These are phyloP conservation scores for Cylloceria caligata DNA, from an alignment of 2,888 invertebrate species.

Conservation along the genomic window DNA sequence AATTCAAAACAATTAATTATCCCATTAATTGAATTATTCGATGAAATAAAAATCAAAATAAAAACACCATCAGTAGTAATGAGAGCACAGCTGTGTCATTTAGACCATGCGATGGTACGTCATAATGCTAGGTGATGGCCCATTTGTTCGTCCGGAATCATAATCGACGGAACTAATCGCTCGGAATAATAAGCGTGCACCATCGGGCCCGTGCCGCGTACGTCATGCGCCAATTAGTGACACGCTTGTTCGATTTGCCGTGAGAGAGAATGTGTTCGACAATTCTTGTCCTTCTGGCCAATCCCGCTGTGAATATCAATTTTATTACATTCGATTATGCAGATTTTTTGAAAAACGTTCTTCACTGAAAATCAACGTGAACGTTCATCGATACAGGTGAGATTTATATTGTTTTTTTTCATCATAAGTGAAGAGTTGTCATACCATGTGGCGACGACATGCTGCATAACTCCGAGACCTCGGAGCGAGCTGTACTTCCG, in stretches of 20 bases:
- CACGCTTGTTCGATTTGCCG: slow-evolving; percentile 44
- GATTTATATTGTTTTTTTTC: neutral
- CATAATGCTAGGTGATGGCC: slow-evolving; percentile 25
- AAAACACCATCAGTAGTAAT: neutral
- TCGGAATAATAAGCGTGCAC: slow-evolving; percentile 64
- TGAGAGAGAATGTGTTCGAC: slow-evolving; percentile 10
- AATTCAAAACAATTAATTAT: too few relatives aligned
- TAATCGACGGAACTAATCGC: slow-evolving; percentile 63
- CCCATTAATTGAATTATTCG: neutral
- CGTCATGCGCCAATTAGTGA: slow-evolving; percentile 61
- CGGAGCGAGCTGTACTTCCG: neutral
- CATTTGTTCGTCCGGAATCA: slow-evolving; percentile 59
- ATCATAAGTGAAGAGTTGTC: neutral
- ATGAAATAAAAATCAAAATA: slow-evolving; percentile 2
- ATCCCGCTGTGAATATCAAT: slow-evolving; percentile 46
- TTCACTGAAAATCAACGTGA: neutral
- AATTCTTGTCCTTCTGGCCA: neutral
- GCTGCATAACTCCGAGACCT: neutral
- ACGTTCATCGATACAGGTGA: slow-evolving; percentile 2
- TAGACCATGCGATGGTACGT: slow-evolving; percentile 14
- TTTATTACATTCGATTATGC: neutral
- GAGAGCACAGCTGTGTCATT: slow-evolving; percentile 1
- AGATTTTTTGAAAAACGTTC: neutral
- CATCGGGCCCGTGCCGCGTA: slow-evolving; percentile 49
- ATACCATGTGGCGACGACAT: slow-evolving; percentile 27